phyloP scores from a whole-genome alignment of 2,888 invertebrate genomes.

The Cheilosia grossa region DNA sequence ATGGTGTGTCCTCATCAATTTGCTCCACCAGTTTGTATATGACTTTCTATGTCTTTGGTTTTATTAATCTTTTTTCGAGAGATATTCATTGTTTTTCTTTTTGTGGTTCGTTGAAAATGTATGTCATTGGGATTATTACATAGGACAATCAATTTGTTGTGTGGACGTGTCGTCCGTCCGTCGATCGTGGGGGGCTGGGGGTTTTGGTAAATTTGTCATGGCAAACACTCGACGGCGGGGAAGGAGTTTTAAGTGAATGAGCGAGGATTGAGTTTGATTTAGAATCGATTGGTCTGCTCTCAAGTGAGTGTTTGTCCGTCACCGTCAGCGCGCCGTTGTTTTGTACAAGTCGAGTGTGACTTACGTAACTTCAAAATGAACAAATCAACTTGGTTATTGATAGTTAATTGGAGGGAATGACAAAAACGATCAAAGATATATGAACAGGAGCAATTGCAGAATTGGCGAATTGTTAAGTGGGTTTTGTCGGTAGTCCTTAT shows the following conservation, averaged over 20 bases:
- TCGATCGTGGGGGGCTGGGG: constrained; percentile 1
- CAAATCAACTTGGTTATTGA: constrained; percentile 68
- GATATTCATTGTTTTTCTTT: constrained; percentile 27
- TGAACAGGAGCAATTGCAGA: constrained; percentile 7
- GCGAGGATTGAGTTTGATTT: constrained; percentile 65
- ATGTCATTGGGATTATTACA: constrained; percentile 75
- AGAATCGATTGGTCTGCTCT: constrained; percentile 58
- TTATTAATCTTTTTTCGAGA: constrained; percentile 67
- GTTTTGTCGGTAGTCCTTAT: background rate
- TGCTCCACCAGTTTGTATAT: constrained; percentile 44
- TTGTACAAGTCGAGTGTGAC: constrained; percentile 19
- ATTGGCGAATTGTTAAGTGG: constrained; percentile 5
- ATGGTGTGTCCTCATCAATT: constrained; percentile 66
- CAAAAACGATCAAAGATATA: constrained; percentile 41
- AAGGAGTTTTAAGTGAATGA: constrained; percentile 30
- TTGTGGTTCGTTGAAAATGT: constrained; percentile 52
- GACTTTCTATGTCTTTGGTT: constrained; percentile 47
- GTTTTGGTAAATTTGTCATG: constrained; percentile 63
- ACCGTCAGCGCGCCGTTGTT: background rate
- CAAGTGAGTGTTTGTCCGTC: constrained; percentile 13
- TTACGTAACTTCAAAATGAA: constrained; percentile 69
- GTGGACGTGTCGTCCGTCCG: constrained; percentile 21
- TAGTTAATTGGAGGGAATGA: constrained; percentile 67
- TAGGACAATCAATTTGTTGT: constrained; percentile 65
- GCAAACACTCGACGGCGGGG: constrained; percentile 21